These are phyloP conservation scores for Lycophotia porphyrea DNA, from an alignment of 2,888 invertebrate species.

Conservation along the genomic window DNA sequence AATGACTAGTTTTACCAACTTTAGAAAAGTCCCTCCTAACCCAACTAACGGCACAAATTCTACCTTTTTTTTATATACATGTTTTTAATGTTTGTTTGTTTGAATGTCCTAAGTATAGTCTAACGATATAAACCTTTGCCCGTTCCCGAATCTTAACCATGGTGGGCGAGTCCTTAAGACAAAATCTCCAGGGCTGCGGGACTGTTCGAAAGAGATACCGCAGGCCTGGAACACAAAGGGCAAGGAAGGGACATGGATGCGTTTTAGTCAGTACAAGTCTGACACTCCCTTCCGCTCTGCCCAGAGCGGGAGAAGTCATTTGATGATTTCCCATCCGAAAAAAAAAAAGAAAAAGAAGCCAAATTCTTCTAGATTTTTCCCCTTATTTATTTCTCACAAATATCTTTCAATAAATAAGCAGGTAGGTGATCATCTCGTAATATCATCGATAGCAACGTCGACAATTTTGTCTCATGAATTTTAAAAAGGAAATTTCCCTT, in stretches of 20 bases:
- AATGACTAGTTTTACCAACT: not conserved
- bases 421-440: conserved; percentile 39
- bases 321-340: no score
- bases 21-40: not conserved
- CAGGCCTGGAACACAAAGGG: no score
- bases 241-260: no score
- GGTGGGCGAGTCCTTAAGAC: not conserved
- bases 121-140: not conserved
- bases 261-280: no score
- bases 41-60: not conserved
- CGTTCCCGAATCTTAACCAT: not conserved
- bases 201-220: no score
- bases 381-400: conserved; percentile 8
- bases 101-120: not conserved
- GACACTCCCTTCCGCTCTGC: no score
- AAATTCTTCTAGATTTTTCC: not conserved
- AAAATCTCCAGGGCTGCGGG: no score
- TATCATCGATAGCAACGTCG: conserved; percentile 61
- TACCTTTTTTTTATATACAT: no score
- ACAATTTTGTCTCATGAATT: conserved; percentile 74
- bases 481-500: conserved; percentile 69
- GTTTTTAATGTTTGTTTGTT: no score
- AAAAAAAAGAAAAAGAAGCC: no score
- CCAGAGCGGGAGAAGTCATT: no score
- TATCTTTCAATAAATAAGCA: conserved; percentile 30